Conservation (phyloP, 2,888 invertebrate species). For the Rhabditoides inermis region DNA sequence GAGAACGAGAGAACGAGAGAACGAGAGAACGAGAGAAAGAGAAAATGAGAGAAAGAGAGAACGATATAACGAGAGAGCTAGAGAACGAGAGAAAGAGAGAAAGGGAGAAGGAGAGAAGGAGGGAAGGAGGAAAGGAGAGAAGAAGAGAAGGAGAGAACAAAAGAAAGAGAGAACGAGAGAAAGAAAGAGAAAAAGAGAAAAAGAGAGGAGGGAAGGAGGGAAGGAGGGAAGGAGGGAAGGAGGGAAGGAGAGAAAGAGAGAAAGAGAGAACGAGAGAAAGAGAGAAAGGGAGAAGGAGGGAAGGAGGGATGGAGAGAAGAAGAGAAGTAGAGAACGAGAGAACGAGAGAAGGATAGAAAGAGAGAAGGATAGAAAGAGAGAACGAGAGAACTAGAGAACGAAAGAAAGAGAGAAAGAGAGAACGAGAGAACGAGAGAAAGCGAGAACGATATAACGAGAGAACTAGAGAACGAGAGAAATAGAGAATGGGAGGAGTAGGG, state of each 20-base stretch:
- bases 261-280: slow-evolving; percentile 2
- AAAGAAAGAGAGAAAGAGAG: too few relatives aligned
- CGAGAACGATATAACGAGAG: too few relatives aligned
- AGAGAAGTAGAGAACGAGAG: too few relatives aligned
- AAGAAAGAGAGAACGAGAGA: slow-evolving; percentile 1
- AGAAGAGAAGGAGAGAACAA: neutral
- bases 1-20: too few relatives aligned
- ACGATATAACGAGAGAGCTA: neutral
- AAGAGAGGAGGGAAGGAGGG: slow-evolving; percentile 2
- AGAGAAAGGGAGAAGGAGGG: slow-evolving; percentile 2
- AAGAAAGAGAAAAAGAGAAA: slow-evolving; percentile 13
- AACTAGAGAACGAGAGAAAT: too few relatives aligned
- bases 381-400: neutral
- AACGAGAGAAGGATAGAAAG: slow-evolving; percentile 4
- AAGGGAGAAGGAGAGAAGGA: neutral
- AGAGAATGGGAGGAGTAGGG: too few relatives aligned
- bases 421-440: too few relatives aligned
- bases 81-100: slow-evolving; percentile 1
- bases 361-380: slow-evolving; percentile 8
- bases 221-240: neutral
- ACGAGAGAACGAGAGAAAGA: too few relatives aligned
- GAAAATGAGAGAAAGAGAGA: slow-evolving; percentile 7
- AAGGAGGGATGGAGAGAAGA: slow-evolving; percentile 7
- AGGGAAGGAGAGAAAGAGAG: neutral
- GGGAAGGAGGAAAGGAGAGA: neutral